These are phyloP conservation scores for Mastomys coucha DNA, from an alignment of 2,113 vertebrate species.

Conservation along the genomic window DNA sequence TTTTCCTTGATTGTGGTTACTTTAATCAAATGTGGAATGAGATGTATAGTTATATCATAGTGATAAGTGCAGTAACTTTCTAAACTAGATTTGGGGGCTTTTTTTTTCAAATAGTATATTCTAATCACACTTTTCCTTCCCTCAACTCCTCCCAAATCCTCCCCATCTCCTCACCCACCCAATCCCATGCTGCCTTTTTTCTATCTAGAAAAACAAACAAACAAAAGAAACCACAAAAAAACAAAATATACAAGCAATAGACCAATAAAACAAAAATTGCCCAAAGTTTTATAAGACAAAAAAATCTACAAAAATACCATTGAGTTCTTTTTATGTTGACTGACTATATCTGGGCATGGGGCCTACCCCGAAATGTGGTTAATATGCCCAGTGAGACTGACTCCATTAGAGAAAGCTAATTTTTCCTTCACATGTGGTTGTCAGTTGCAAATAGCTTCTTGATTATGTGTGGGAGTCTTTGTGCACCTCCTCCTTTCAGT, in stretches of 20 bases:
- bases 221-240: not conserved
- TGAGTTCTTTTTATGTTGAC: not conserved
- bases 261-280: not conserved
- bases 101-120: not conserved
- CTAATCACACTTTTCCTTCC: not conserved
- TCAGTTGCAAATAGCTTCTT: not conserved
- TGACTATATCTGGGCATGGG: not conserved
- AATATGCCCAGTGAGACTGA: not conserved
- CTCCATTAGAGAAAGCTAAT: not conserved
- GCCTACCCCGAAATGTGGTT: not conserved
- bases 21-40: constrained; percentile 46
- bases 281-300: not conserved
- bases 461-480: not conserved
- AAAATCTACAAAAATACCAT: not conserved
- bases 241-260: not conserved
- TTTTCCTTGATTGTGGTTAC: not conserved
- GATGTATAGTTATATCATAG: not conserved
- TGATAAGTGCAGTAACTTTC: not conserved
- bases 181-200: not conserved
- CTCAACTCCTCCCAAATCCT: not conserved
- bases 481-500: not conserved
- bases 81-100: not conserved
- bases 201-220: not conserved
- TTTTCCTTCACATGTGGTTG: not conserved
- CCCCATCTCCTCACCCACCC: no score